Evolutionary conservation across 2,113 vertebrate genomes (phyloP), one percentile per base, ranked within the genome.

Genomic region (Seriola aureovittata): DNA sequence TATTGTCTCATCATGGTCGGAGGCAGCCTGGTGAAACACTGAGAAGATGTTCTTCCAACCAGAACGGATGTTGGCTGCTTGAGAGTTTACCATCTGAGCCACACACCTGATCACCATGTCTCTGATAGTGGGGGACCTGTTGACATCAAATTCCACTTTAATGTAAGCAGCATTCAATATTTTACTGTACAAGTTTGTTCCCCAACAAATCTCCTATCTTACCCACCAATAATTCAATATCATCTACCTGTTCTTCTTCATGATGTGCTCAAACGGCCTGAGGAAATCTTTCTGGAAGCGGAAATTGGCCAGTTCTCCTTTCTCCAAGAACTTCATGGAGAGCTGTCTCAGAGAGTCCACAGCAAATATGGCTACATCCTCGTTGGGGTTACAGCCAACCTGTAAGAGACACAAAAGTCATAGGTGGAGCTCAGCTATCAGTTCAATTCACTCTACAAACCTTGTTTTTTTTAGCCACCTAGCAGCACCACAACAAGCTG

Each of bases 31-130:
- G 89, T 99, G 98, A 90, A 99, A 99, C 71, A 99, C 97, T 0
- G 98, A 97, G 87, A 99, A 99, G 88, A 99, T 99, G 85, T 99
- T 99, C 89, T 99, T 99, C 98, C 98, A 99, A n/a, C 98, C 98
- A 0, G 98, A 99, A 58, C 98, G 98, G 90, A 99, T 99, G 91
- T 98, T 99, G 40, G 94, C 96, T 0, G 98, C 97, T 88, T 99
- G 98, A 17, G 97, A 99, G 93, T 97, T 99, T 9, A 99, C 98
- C 97, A 99, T 99, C 95, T 99, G 98, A 78, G 98, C 96, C 59
- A 99, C 96, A 23, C 98, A 99, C 71, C 98, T 96, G 90, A 99
- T 99, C 82, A 97, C 98, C 98, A 99, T 99, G 92, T 99, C 98
- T 55, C 97, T 96, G 88, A 99, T 99, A 19, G 98, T 99, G 0